Evolutionary conservation across 1,140 invertebrate genomes (phyloP).

Genomic region (Cydia amplana): DNA sequence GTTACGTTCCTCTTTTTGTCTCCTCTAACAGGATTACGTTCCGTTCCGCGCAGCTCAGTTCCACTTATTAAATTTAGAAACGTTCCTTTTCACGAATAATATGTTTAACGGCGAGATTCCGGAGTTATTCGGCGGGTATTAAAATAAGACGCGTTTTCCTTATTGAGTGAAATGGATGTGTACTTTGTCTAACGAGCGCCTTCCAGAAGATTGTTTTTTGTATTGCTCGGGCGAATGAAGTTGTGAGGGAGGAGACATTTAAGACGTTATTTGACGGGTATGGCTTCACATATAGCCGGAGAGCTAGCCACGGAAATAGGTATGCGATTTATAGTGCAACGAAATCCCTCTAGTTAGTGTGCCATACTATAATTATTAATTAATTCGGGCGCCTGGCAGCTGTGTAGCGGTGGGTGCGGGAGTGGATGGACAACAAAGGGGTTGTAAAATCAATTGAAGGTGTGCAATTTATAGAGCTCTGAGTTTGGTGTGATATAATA

Average conservation of each 20-base stretch:
- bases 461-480: too few species aligned
- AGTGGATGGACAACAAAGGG: too few species aligned
- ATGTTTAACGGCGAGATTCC: slow-evolving; percentile 51
- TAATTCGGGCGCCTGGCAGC: too few species aligned
- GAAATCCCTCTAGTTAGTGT: too few species aligned
- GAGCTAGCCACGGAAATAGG: too few species aligned
- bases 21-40: slow-evolving; percentile 27
- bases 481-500: too few species aligned
- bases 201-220: neutral
- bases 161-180: slow-evolving; percentile 33
- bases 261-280: neutral
- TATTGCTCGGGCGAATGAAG: neutral
- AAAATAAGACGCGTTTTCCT: slow-evolving; percentile 45
- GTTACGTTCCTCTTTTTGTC: slow-evolving; percentile 29
- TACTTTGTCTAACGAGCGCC: neutral
- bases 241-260: neutral
- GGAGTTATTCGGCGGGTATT: slow-evolving; percentile 54
- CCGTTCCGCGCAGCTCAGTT: slow-evolving; percentile 12
- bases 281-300: neutral
- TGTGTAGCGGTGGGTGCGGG: too few species aligned
- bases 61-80: slow-evolving; percentile 45
- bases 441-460: too few species aligned
- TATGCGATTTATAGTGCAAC: too few species aligned
- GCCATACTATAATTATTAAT: too few species aligned
- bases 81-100: slow-evolving; percentile 47